A percentile compares a stretch with the other conserved stretches of the same genome.
phyloP scores from a whole-genome alignment of 2,113 vertebrate genomes.

The Conger conger region DNA sequence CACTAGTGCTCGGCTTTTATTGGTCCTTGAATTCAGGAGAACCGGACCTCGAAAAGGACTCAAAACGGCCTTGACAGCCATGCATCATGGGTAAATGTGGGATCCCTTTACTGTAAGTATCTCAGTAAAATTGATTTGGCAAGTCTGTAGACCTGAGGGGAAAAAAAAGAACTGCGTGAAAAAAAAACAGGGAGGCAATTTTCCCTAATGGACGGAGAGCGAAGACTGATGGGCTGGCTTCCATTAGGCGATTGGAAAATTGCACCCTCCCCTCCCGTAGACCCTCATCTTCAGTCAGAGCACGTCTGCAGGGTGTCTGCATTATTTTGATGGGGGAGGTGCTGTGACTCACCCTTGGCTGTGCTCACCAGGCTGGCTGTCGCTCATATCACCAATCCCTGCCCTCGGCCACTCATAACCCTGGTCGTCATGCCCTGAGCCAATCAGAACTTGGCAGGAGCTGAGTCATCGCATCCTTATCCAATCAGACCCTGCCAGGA shows the following conservation, averaged over 20 bases:
- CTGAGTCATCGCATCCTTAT: neutral
- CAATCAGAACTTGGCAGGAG: neutral
- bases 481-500: slow-evolving; percentile 34
- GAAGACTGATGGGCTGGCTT: slow-evolving; percentile 20
- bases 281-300: slow-evolving; percentile 41
- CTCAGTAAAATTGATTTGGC: neutral
- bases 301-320: slow-evolving; percentile 35
- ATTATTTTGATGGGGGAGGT: slow-evolving; percentile 50
- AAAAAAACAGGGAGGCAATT: slow-evolving; percentile 16
- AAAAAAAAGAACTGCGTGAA: neutral
- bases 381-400: too few relatives aligned
- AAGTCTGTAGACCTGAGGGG: neutral
- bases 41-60: too few relatives aligned
- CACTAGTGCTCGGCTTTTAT: too few relatives aligned
- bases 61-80: too few relatives aligned
- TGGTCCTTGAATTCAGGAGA: too few relatives aligned
- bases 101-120: too few relatives aligned
- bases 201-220: neutral
- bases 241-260: slow-evolving; percentile 63
- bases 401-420: too few relatives aligned
- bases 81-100: too few relatives aligned
- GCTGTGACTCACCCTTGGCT: slow-evolving; percentile 17
- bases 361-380: slow-evolving; percentile 18
- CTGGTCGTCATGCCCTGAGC: neutral
- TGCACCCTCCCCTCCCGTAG: neutral